Evolutionary conservation across 2,797 vertebrate genomes (phyloP).

Genomic region (Lepus oiostolus): DNA sequence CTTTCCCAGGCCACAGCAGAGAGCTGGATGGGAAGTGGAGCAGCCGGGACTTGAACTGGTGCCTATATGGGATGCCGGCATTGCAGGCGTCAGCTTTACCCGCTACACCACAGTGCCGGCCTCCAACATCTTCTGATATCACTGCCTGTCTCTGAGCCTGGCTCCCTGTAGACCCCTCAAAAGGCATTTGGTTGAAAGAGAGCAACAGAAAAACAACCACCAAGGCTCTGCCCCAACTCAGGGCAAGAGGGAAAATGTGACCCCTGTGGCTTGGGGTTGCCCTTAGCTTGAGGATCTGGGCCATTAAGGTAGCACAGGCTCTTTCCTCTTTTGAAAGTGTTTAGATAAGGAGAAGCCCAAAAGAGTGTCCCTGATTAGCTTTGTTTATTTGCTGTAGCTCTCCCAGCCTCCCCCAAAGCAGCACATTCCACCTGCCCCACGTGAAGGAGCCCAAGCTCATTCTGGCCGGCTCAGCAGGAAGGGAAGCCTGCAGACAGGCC

Average conservation of each 20-base stretch:
- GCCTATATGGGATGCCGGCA: too few relatives aligned
- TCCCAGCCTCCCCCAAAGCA: slow-evolving; percentile 44
- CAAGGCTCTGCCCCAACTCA: neutral
- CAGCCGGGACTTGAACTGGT: too few relatives aligned
- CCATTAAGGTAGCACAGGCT: neutral
- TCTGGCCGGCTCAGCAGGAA: slow-evolving; percentile 88
- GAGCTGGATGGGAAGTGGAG: too few relatives aligned
- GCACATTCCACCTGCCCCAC: slow-evolving; percentile 85
- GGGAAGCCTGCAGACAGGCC: slow-evolving; percentile 86
- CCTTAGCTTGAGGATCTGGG: slow-evolving; percentile 17
- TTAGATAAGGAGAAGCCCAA: slow-evolving; percentile 72
- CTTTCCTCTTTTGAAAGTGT: slow-evolving; percentile 65
- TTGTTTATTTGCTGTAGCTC: slow-evolving; percentile 69
- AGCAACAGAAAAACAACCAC: slow-evolving; percentile 48
- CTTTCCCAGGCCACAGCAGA: too few relatives aligned
- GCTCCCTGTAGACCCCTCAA: neutral
- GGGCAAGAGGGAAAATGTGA: slow-evolving; percentile 53
- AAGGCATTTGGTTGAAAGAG: neutral
- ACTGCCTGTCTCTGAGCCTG: slow-evolving; percentile 14
- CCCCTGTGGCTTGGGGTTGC: slow-evolving; percentile 53
- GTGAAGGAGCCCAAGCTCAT: slow-evolving; percentile 58
- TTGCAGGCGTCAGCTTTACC: too few relatives aligned
- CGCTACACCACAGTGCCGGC: too few relatives aligned
- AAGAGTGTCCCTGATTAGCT: slow-evolving; percentile 61
- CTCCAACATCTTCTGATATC: neutral